A percentile compares a stretch with the other conserved stretches of the same genome.
Conservation (phyloP, 2,113 vertebrate species). For the Callipepla californica region DNA sequence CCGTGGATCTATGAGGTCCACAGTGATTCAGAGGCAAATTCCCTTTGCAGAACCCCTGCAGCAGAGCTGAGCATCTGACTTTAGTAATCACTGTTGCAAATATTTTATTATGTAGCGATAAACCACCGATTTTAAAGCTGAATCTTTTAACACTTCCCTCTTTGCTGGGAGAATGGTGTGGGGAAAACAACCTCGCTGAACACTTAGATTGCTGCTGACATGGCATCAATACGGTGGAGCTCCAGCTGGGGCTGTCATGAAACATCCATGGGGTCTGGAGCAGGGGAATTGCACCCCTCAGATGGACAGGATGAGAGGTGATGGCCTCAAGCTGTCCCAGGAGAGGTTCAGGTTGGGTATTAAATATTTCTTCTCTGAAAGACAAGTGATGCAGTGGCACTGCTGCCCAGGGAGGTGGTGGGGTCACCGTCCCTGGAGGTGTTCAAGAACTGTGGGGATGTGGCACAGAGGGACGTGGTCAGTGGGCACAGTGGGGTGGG, state of each 20-base stretch:
- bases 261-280: neutral
- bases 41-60: neutral
- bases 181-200: neutral
- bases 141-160: neutral
- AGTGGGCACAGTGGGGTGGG: no score
- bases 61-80: neutral
- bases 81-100: neutral
- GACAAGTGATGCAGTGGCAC: no score
- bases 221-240: neutral
- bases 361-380: no score
- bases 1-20: neutral
- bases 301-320: no score
- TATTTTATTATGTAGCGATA: neutral
- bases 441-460: no score
- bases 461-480: no score
- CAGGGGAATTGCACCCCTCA: neutral
- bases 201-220: neutral
- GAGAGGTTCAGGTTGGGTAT: no score
- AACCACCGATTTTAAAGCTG: neutral
- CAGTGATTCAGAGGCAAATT: neutral
- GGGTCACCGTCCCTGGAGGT: no score
- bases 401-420: no score
- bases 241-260: neutral
- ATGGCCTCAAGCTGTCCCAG: no score
- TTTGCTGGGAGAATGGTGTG: accelerated